These are phyloP conservation scores for Prosopocoilus inquinatus DNA, from an alignment of 2,888 invertebrate species.

Conservation along the genomic window DNA sequence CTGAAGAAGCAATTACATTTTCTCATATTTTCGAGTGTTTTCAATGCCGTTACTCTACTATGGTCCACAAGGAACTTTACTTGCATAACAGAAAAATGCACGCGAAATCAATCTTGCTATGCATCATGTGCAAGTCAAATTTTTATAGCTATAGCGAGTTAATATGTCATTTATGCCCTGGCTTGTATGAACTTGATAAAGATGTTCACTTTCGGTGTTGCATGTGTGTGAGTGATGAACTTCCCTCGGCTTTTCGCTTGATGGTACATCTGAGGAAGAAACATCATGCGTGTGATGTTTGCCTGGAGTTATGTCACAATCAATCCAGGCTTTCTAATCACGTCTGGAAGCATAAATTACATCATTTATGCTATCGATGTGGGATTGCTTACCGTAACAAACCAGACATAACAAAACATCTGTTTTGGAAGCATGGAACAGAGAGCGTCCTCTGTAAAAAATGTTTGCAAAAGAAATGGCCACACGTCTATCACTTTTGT, in stretches of 20 bases:
- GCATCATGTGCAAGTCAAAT: conserved; percentile 84
- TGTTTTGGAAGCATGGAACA: conserved; percentile 92
- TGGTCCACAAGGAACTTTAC: conserved; percentile 80
- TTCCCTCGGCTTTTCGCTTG: conserved; percentile 83
- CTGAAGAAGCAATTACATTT: conserved; percentile 58
- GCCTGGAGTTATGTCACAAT: conserved; percentile 76
- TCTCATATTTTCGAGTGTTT: conserved; percentile 81
- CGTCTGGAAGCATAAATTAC: conserved; percentile 87
- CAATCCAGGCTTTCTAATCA: conserved; percentile 81
- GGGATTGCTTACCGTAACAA: conserved; percentile 86
- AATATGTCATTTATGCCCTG: conserved; percentile 83
- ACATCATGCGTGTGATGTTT: conserved; percentile 85
- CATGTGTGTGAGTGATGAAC: conserved; percentile 71
- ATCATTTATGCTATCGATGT: conserved; percentile 84
- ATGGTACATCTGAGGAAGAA: conserved; percentile 85
- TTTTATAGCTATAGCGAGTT: conserved; percentile 87
- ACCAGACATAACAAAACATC: conserved; percentile 82
- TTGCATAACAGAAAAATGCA: conserved; percentile 80
- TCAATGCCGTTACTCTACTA: conserved; percentile 76
- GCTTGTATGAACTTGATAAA: conserved; percentile 63
- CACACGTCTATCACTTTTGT: conserved; percentile 88
- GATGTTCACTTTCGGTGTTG: conserved; percentile 79
- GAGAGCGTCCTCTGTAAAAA: conserved; percentile 82
- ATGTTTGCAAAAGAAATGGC: conserved; percentile 88
- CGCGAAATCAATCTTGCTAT: conserved; percentile 76